Base-by-base conservation (phyloP, 1,140 invertebrate genomes). In the Drosophila erecta region DNA sequence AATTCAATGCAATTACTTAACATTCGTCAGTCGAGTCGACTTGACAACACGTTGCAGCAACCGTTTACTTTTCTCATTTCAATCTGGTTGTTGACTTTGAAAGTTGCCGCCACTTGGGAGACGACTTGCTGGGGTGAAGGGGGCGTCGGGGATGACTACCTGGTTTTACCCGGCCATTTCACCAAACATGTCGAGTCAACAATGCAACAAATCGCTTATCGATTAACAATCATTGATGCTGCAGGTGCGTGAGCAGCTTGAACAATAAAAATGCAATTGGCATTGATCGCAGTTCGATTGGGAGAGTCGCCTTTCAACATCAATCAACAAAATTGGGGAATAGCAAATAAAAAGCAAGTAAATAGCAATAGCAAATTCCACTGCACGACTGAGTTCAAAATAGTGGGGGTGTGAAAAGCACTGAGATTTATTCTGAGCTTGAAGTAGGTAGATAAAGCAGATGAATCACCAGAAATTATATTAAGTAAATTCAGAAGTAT, bases 51-150 rank as follows among this genome's bases (percentile, higher is more conserved):
- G 55, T 69, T 67, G 67, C 61, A 80, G 57, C 62, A 65, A 74
- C 41, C 67, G 64, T 71, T 71, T 71, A 71, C 67, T 71, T 71
- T 71, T 71, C 67, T 71, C 67, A 71, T 71, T 71, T 71, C 65
- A 71, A 70, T 57, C 67, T 70, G 54, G 79, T 59, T 74, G 79
- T 84, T 83, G 80, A 83, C 76, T 79, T 84, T 65, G 65, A 79
- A 79, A 83, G 74, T 78, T 46, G 74, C 79, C 75, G 77, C 71
- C 53, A 56, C 53, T 27, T 14, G 55, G 20, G 40, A 38, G 55
- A 50, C 46, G 44, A 11, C 5, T 41, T 54, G 11, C 22, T 4
- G 20, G 14, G 40, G 33, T 12, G 17, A 24, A 37, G 12, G 33
- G 53, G 27, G 41, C 38, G 12, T 2, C 2, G 51, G 27, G 15